A percentile compares a stretch with the other conserved stretches of the same genome.
These are phyloP conservation scores for Gastrophysa polygoni DNA, from an alignment of 2,888 invertebrate genomes.

Conservation along the genomic window DNA sequence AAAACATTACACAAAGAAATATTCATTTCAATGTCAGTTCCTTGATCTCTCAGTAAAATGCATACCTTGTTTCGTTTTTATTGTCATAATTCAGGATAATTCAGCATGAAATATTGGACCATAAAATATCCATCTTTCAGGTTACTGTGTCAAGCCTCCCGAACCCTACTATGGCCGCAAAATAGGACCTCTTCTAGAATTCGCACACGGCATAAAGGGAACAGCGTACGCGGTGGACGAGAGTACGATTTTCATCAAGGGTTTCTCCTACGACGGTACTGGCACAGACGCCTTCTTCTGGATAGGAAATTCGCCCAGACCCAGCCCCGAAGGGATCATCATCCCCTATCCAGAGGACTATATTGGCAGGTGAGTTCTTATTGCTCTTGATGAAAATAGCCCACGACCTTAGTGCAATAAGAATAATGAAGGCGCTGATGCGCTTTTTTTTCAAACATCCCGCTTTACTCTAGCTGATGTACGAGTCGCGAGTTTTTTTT, in stretches of 20 bases:
- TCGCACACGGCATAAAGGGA: slow-evolving; percentile 81
- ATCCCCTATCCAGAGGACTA: slow-evolving; percentile 89
- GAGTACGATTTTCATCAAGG: slow-evolving; percentile 83
- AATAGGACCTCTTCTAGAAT: slow-evolving; percentile 75
- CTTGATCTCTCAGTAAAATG: too few relatives aligned
- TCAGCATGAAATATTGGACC: too few relatives aligned
- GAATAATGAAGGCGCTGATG: too few relatives aligned
- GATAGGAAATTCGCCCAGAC: slow-evolving; percentile 82
- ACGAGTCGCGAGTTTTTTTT: too few relatives aligned
- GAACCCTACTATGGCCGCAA: slow-evolving; percentile 79
- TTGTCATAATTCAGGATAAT: too few relatives aligned
- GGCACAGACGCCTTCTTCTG: slow-evolving; percentile 91
- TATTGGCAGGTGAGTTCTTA: slow-evolving; percentile 71
- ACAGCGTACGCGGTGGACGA: slow-evolving; percentile 88
- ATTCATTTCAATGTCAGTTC: too few relatives aligned
- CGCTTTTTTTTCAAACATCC: too few relatives aligned
- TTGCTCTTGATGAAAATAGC: background rate
- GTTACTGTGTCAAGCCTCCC: slow-evolving; percentile 51
- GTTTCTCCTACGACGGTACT: slow-evolving; percentile 87
- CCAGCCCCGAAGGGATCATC: slow-evolving; percentile 81
- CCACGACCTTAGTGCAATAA: too few relatives aligned
- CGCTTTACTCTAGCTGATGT: too few relatives aligned
- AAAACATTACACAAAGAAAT: too few relatives aligned
- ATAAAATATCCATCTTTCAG: too few relatives aligned
- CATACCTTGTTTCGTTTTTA: too few relatives aligned